These are phyloP conservation scores for Percopsis omiscomaycus DNA, from an alignment of 2,797 vertebrate genomes.

Conservation along the genomic window DNA sequence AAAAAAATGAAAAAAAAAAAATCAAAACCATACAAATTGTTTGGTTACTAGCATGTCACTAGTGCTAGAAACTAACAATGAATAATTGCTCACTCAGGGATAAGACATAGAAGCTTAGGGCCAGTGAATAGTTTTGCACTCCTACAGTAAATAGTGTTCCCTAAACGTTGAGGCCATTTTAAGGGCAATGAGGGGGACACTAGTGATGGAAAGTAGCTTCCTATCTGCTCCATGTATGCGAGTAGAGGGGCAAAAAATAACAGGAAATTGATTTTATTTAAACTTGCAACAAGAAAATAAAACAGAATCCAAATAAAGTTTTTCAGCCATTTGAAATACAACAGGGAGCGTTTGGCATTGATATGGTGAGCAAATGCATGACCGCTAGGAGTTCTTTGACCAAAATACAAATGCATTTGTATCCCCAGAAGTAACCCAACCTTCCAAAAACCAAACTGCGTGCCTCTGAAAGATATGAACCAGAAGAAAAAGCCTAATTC, in stretches of 20 bases:
- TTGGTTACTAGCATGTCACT: slow-evolving; percentile 75
- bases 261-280: slow-evolving; percentile 22
- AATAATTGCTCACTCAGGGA: slow-evolving; percentile 58
- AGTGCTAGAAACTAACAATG: slow-evolving; percentile 74
- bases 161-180: slow-evolving; percentile 56
- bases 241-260: slow-evolving; percentile 50
- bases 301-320: slow-evolving; percentile 58
- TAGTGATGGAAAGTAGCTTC: slow-evolving; percentile 57
- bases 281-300: slow-evolving; percentile 49
- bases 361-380: slow-evolving; percentile 44
- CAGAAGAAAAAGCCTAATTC: slow-evolving; percentile 37
- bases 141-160: slow-evolving; percentile 50
- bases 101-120: slow-evolving; percentile 55
- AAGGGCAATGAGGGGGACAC: slow-evolving; percentile 51
- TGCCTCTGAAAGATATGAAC: slow-evolving; percentile 52
- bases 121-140: slow-evolving; percentile 44
- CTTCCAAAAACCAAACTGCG: slow-evolving; percentile 63
- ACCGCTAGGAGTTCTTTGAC: slow-evolving; percentile 53
- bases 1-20: slow-evolving; percentile 35
- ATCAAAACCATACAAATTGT: slow-evolving; percentile 75
- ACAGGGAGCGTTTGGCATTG: slow-evolving; percentile 66
- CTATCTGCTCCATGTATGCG: slow-evolving; percentile 49
- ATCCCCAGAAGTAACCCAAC: slow-evolving; percentile 48
- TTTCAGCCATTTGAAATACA: slow-evolving; percentile 70
- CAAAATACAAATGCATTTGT: slow-evolving; percentile 37